These are phyloP conservation scores for Australoheros scitulus DNA, from an alignment of 2,113 vertebrate species.

Conservation along the genomic window DNA sequence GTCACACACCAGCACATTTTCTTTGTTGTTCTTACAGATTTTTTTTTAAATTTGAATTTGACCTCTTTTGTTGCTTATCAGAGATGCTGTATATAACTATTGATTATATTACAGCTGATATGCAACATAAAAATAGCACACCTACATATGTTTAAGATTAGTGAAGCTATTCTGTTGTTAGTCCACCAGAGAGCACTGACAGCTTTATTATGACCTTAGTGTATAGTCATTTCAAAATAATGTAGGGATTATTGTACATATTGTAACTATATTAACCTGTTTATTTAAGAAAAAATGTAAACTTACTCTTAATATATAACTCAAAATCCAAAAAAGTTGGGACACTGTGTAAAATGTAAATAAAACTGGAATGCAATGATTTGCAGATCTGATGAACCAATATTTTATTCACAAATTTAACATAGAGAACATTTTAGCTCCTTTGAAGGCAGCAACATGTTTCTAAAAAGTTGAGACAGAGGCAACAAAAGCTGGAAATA, in stretches of 20 bases:
- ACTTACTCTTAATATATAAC: neutral
- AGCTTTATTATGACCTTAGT: neutral
- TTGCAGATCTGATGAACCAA: neutral
- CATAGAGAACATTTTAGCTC: neutral
- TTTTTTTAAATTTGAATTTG: neutral
- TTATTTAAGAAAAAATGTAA: neutral
- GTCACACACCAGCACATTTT: neutral
- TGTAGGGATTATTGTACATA: neutral
- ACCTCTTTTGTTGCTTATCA: neutral
- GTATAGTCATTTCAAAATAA: neutral
- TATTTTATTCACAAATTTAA: neutral
- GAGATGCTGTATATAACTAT: neutral
- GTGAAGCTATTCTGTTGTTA: neutral
- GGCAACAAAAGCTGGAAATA: neutral
- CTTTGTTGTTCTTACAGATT: neutral
- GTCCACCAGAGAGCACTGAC: conserved; percentile 40
- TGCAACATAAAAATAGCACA: neutral
- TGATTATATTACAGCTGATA: neutral
- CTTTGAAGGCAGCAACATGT: neutral
- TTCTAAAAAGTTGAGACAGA: neutral
- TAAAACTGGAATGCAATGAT: neutral
- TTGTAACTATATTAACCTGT: too few relatives aligned
- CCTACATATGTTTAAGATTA: neutral
- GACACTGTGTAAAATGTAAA: neutral
- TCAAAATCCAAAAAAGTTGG: neutral